phyloP scores from a whole-genome alignment of 2,797 vertebrate genomes.

The Merluccius polli region DNA sequence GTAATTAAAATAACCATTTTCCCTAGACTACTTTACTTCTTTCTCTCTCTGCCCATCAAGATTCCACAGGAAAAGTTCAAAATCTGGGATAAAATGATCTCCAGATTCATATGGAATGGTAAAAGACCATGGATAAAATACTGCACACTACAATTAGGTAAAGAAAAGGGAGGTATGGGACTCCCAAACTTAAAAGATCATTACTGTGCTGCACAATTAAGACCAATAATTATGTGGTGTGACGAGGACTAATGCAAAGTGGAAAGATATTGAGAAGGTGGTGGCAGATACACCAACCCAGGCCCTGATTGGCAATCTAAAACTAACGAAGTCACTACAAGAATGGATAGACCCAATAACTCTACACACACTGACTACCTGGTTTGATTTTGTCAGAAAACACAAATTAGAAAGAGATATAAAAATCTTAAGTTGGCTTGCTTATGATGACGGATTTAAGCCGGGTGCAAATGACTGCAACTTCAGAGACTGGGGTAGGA shows the following conservation, averaged over 20 bases:
- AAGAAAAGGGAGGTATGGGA: not conserved
- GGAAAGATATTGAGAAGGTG: not conserved
- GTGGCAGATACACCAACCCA: not conserved
- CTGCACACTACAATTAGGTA: not conserved
- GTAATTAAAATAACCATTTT: not conserved
- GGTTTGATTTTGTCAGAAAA: not conserved
- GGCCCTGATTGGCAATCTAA: not conserved
- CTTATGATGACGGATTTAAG: not conserved
- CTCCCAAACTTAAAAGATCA: constrained; percentile 9
- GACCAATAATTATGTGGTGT: not conserved
- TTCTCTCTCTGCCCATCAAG: not conserved
- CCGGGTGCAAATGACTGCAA: not conserved
- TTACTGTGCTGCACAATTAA: constrained; percentile 17
- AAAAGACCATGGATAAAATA: not conserved
- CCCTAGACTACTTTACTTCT: not conserved
- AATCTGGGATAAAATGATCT: not conserved
- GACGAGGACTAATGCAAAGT: not conserved
- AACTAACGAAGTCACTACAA: not conserved
- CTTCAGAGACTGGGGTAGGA: not conserved
- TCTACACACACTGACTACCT: not conserved
- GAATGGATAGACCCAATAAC: not conserved
- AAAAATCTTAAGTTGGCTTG: not conserved
- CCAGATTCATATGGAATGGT: not conserved
- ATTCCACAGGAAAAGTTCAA: not conserved
- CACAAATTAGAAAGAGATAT: not conserved